A percentile compares a stretch with the other conserved stretches of the same genome.
Evolutionary conservation across 1,140 invertebrate genomes (phyloP).

Genomic region (Apis dorsata): DNA sequence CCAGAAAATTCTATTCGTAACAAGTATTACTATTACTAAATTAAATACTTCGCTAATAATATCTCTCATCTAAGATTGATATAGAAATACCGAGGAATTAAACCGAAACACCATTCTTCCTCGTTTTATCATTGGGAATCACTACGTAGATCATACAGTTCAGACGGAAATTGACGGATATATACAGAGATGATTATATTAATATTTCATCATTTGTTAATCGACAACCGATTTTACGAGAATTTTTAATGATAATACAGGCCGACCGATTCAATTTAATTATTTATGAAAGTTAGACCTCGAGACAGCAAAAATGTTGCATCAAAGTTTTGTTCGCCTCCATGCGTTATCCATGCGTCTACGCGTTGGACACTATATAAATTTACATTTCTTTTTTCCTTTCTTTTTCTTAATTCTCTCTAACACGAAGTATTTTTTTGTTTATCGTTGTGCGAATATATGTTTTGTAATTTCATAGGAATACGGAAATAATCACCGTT

Average conservation of each 20-base stretch:
- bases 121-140: neutral
- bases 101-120: conserved; percentile 2
- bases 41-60: conserved; percentile 7
- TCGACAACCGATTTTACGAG: conserved; percentile 12
- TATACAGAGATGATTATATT: conserved; percentile 28
- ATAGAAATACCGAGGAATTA: conserved; percentile 7
- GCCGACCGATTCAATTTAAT: conserved; percentile 35
- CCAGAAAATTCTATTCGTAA: neutral
- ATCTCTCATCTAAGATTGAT: conserved; percentile 11
- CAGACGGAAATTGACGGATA: conserved; percentile 29
- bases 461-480: conserved; percentile 23
- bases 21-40: conserved; percentile 5
- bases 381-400: neutral
- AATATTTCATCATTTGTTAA: conserved; percentile 19
- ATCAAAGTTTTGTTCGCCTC: neutral
- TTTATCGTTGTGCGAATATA: conserved; percentile 35
- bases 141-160: conserved; percentile 11
- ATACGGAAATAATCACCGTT: conserved; percentile 21
- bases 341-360: neutral
- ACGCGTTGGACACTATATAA: conserved; percentile 1
- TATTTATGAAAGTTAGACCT: conserved; percentile 38
- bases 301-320: neutral
- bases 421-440: neutral
- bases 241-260: conserved; percentile 30
- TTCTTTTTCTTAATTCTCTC: neutral